A percentile compares a stretch with the other conserved stretches of the same genome.
phyloP scores from a whole-genome alignment of 1,140 invertebrate species.

The Saxidomus purpurata region DNA sequence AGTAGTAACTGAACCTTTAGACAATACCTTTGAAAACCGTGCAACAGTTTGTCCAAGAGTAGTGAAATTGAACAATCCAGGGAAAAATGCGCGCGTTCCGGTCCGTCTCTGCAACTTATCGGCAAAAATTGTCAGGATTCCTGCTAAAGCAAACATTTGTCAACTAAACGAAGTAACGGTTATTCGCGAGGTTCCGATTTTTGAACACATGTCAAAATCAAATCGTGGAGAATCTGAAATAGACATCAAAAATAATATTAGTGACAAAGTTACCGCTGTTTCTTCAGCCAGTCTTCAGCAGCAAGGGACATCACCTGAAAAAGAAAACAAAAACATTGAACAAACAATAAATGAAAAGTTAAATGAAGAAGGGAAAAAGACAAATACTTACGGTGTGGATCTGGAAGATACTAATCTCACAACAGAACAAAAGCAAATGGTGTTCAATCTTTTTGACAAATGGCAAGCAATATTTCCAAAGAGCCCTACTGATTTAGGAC shows the following conservation, averaged over 20 bases:
- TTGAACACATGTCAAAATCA: not conserved
- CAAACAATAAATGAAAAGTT: not conserved
- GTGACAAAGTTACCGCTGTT: not conserved
- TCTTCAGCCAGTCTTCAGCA: not conserved
- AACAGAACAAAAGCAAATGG: not conserved
- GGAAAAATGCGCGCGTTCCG: not conserved
- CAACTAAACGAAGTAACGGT: constrained; percentile 20
- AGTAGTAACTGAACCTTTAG: constrained; percentile 16
- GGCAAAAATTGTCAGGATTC: not conserved
- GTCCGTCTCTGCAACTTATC: constrained; percentile 33
- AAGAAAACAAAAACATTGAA: not conserved
- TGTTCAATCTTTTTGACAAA: not conserved
- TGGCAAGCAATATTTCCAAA: constrained; percentile 11
- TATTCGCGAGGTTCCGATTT: constrained; percentile 6
- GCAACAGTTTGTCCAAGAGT: not conserved
- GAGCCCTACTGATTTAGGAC: not conserved
- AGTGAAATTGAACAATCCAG: not conserved
- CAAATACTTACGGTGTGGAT: not conserved
- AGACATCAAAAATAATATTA: not conserved
- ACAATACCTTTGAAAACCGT: not conserved
- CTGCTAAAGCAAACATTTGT: not conserved
- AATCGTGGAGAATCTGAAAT: not conserved
- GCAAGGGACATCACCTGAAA: not conserved
- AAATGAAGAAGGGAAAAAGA: no score
- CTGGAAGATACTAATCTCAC: not conserved